Evolutionary conservation across 35 echinoderm and acorn worm genomes (phyloP), one percentile per base, ranked within the genome.

Genomic region (Anneissia japonica): DNA sequence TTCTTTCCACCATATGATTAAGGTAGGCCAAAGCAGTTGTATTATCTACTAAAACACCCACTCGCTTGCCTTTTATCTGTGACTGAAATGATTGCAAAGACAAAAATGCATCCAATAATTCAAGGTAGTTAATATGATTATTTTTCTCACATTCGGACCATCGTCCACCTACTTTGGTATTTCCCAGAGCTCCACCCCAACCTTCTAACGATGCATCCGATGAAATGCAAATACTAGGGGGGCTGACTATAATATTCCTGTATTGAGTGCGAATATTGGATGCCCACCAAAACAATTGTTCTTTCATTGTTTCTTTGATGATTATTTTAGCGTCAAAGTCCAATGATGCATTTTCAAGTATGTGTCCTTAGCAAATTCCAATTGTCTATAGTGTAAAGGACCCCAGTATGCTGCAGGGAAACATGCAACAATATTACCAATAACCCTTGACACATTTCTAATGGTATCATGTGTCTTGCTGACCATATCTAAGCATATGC

Each of bases 371-470:
- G 40, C 4, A 38, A 45, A 81, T 89, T 89, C 87, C 38, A n/a
- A 46, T 39, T 77, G 81, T 36, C 72, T 23, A 46, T 89, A 89
- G 38, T 34, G 73, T 36, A 89, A 34, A 73, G 87, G 56, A 16
- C 87, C 79, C 80, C 81, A 89, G 72, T 89, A 41, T 39, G 72
- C 72, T 35, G 76, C 87, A 38, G 56, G 78, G 35, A 89, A 82
- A 74, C 79, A 81, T 37, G 87, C 77, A 36, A 89, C 79, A 41
- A 82, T 80, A 38, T 78, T 73, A 35, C 87, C 87, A 82, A 89
- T 89, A 41, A 82, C 74, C 46, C 73, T 77, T 31, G 87, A 77
- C 29, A 82, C 79, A 30, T 81, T 89, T 23, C 86, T 36, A 80
- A 89, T 37, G 51, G 32, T 87, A n/a, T 79, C 56, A 23, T 80